Evolutionary conservation across 1,140 invertebrate genomes (phyloP), one percentile per base, ranked within the genome.

Genomic region (Vollenhovia emeryi): DNA sequence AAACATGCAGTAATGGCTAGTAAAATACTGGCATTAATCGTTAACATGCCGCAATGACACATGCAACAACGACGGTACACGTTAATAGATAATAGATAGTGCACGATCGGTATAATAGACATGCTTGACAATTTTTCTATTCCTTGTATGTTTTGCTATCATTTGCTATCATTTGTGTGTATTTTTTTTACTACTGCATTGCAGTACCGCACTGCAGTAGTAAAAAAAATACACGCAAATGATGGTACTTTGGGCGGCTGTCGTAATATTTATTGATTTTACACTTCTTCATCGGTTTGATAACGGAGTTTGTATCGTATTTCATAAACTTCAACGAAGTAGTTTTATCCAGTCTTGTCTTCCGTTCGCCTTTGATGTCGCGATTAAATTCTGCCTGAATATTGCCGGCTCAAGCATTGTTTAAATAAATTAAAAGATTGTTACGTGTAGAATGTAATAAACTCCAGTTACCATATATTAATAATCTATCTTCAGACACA

Each of bases 1-100:
- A 71, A 71, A 40, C 64, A 43, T 80, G 64, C 78, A 30, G 33
- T 78, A 76, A 76, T 30, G 15, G 30, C 9, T 45, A 33, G 27
- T 57, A 43, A 71, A 57, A 71, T 40, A 57, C 59, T 18, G 36
- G 9, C 11, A 71, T 80, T 43, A 71, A 57, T 71, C 64, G 50
- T 80, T 57, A 30, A 43, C 64, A 55, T 71, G 50, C 64, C 33
- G 3, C 33, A 13, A 21, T 36, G 24, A 40, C 3, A 52, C 62
- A 71, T 71, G 64, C 64, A 69, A 57, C 33, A 55, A 57, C 33
- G 50, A 69, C 13, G 3, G 21, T 36, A 6, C 24, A 55, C 11
- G n/a, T 6, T 15, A 13, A 52, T 21, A 48, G 7, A 30, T 69
- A 18, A 50, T 71, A 50, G 13, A 15, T 21, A 9, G 3, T 30